These are phyloP conservation scores for Drosophila falleni DNA, from an alignment of 2,888 invertebrate genomes.

Conservation along the genomic window DNA sequence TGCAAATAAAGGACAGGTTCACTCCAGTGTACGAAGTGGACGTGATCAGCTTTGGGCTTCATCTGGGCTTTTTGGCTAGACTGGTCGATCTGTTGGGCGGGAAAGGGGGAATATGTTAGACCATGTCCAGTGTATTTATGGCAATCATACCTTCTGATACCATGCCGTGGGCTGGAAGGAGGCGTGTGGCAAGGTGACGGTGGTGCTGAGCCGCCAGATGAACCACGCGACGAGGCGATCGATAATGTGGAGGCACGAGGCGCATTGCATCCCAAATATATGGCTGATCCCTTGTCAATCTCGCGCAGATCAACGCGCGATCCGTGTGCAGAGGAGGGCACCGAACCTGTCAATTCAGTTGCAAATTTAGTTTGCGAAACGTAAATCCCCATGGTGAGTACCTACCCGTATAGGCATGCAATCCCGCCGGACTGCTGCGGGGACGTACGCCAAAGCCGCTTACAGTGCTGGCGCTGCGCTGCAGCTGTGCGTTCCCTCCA, in stretches of 20 bases:
- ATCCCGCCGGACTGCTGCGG: conserved; percentile 92
- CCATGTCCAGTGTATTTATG: background rate
- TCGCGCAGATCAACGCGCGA: conserved; percentile 90
- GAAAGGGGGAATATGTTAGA: background rate
- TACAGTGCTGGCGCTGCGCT: conserved; percentile 85
- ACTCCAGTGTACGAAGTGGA: background rate
- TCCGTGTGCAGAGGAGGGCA: conserved; percentile 90
- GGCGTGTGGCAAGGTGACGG: conserved; percentile 92
- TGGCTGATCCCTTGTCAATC: conserved; percentile 87
- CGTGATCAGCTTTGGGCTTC: conserved; percentile 57
- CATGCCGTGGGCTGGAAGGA: conserved; percentile 91
- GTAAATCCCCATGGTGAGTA: background rate
- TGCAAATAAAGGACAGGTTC: conserved; percentile 30
- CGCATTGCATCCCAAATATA: conserved; percentile 87
- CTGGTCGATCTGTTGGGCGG: conserved; percentile 71
- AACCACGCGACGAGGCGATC: conserved; percentile 86
- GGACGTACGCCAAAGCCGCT: conserved; percentile 87
- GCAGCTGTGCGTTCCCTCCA: conserved; percentile 60
- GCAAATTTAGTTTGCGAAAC: background rate
- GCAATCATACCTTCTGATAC: conserved; percentile 86
- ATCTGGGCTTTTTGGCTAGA: conserved; percentile 79
- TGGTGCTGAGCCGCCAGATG: conserved; percentile 89
- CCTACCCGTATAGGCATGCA: conserved; percentile 90
- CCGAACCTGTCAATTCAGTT: conserved; percentile 86
- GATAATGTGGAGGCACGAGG: conserved; percentile 82